Percentiles rank a stretch among this genome's conserved stretches.
phyloP scores from a whole-genome alignment of 2,888 invertebrate species.

The Pandemis cinnamomeana region DNA sequence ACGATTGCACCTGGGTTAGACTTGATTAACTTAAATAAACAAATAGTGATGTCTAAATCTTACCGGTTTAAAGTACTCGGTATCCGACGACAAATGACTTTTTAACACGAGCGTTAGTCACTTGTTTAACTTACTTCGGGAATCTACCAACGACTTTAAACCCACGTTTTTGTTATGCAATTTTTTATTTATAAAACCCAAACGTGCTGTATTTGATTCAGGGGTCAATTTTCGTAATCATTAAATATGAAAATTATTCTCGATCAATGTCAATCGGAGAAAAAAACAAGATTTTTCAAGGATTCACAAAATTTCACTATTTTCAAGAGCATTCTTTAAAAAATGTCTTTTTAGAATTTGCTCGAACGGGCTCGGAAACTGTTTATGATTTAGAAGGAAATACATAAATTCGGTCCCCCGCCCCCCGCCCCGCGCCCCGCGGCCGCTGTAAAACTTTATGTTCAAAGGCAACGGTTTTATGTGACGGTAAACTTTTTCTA shows the following conservation, averaged over 20 bases:
- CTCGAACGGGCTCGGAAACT: background rate
- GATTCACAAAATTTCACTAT: too few relatives aligned
- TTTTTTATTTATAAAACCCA: too few relatives aligned
- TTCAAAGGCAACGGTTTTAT: constrained; percentile 4
- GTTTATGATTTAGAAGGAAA: background rate
- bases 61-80: background rate
- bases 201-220: too few relatives aligned
- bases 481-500: constrained; percentile 20
- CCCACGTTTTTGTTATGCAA: too few relatives aligned
- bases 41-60: background rate
- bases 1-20: background rate
- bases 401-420: background rate
- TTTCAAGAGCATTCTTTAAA: too few relatives aligned
- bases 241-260: too few relatives aligned
- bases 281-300: too few relatives aligned
- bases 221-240: too few relatives aligned
- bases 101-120: background rate
- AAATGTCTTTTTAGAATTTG: too few relatives aligned
- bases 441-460: constrained; percentile 8
- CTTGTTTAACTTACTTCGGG: background rate
- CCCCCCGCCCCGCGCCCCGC: background rate
- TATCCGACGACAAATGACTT: background rate
- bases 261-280: too few relatives aligned
- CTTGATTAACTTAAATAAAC: background rate
- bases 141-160: too few relatives aligned